Evolutionary conservation across 2,888 invertebrate genomes (phyloP).

Genomic region (Gastrophysa polygoni): DNA sequence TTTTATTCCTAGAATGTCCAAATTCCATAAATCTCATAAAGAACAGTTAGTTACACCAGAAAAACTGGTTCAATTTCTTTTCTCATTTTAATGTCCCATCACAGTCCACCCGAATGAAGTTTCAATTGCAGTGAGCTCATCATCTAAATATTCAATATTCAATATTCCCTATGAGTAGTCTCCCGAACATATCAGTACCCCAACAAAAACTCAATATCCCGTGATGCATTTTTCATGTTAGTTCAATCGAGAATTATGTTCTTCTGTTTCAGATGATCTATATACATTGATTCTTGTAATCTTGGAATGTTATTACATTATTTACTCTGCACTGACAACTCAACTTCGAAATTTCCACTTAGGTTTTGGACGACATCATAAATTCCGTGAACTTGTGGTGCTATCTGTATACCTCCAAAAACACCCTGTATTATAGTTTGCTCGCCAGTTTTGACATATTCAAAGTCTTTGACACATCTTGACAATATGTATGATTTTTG

Average conservation of each 20-base stretch:
- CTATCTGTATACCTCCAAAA: neutral
- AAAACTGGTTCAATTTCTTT: neutral
- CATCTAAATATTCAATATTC: neutral
- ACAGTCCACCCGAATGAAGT: neutral
- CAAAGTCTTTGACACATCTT: slow-evolving; percentile 4
- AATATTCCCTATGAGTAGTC: neutral
- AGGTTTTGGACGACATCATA: too few relatives aligned
- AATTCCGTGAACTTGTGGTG: too few relatives aligned
- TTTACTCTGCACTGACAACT: too few relatives aligned
- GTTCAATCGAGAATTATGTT: neutral
- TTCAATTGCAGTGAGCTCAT: neutral
- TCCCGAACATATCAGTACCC: too few relatives aligned
- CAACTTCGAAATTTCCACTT: too few relatives aligned
- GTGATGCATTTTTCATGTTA: neutral
- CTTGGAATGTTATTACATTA: too few relatives aligned
- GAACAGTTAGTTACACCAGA: neutral
- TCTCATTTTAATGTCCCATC: neutral
- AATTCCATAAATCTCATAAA: neutral
- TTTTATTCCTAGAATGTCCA: neutral
- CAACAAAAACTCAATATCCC: neutral
- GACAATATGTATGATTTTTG: slow-evolving; percentile 3
- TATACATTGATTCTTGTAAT: neutral
- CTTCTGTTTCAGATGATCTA: neutral
- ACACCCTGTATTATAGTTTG: slow-evolving; percentile 3
- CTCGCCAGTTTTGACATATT: neutral